A percentile compares a stretch with the other conserved stretches of the same genome.
phyloP scores from a whole-genome alignment of 2,888 invertebrate species.

The Caenorhabditis sp. region DNA sequence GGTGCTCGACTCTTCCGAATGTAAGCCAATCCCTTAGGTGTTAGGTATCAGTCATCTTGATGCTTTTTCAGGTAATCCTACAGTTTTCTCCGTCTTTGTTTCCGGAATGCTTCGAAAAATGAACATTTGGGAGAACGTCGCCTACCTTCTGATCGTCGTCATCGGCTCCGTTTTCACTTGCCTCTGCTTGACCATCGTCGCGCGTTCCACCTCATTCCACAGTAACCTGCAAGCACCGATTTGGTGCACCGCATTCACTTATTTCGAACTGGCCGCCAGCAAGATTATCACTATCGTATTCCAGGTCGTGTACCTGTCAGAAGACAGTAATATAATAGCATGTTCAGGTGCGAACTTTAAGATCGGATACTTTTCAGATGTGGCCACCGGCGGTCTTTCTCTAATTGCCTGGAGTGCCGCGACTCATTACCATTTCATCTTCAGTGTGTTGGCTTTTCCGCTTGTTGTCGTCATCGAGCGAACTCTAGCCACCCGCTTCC shows the following conservation, averaged over 20 bases:
- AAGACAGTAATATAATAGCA: conserved; percentile 16
- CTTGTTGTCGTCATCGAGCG: conserved; percentile 28
- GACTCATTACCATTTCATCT: conserved; percentile 40
- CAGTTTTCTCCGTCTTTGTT: conserved; percentile 33
- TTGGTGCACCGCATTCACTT: conserved; percentile 30
- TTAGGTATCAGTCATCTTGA: not conserved
- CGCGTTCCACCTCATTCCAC: conserved; percentile 26
- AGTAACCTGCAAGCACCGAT: conserved; percentile 24
- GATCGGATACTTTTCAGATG: conserved; percentile 22
- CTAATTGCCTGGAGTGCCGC: conserved; percentile 28
- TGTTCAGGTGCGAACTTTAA: not conserved
- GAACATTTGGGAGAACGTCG: conserved; percentile 6
- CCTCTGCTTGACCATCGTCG: conserved; percentile 17
- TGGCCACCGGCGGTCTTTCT: not conserved
- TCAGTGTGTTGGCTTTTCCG: conserved; percentile 32
- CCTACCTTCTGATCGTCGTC: conserved; percentile 14
- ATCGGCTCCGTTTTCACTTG: conserved; percentile 9
- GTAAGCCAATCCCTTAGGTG: too few relatives aligned
- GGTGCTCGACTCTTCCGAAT: conserved; percentile 1
- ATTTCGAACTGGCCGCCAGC: conserved; percentile 31
- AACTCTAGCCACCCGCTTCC: conserved; percentile 29
- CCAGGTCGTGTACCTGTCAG: conserved; percentile 16
- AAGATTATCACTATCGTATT: conserved; percentile 30
- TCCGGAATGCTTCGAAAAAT: conserved; percentile 25
- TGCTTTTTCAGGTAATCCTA: conserved; percentile 35